Evolutionary conservation across 1,140 invertebrate species (phyloP).

Genomic region (Drosophila nebulosa): DNA sequence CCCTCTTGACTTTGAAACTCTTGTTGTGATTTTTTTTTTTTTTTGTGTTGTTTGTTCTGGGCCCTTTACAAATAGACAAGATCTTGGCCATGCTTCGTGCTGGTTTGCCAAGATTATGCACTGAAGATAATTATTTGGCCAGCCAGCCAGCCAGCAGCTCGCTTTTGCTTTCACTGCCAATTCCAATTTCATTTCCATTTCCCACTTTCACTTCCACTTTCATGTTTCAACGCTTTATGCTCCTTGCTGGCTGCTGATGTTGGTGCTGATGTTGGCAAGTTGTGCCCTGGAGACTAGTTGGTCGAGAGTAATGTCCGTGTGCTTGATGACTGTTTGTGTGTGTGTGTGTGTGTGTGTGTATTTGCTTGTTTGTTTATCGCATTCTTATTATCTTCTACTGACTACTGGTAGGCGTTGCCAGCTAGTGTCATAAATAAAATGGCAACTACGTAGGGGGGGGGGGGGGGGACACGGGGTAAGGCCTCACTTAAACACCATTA

Average conservation of each 20-base stretch:
- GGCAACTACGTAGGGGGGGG: slow-evolving; percentile 59
- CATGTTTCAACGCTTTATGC: slow-evolving; percentile 68
- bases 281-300: slow-evolving; percentile 74
- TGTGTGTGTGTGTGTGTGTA: slow-evolving; percentile 3
- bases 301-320: slow-evolving; percentile 51
- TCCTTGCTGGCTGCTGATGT: slow-evolving; percentile 32
- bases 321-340: not conserved
- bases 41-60: not conserved
- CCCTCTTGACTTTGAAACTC: slow-evolving; percentile 17
- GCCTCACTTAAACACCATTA: slow-evolving; percentile 63
- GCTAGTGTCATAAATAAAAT: slow-evolving; percentile 79
- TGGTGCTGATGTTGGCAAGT: slow-evolving; percentile 64
- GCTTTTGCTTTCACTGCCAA: not conserved
- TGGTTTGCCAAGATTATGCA: slow-evolving; percentile 54
- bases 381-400: slow-evolving; percentile 67
- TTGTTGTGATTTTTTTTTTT: slow-evolving; percentile 42
- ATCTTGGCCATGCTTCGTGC: slow-evolving; percentile 24
- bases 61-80: slow-evolving; percentile 40
- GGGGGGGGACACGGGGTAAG: slow-evolving; percentile 5
- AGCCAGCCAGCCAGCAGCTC: slow-evolving; percentile 3
- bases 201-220: slow-evolving; percentile 39
- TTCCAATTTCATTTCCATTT: slow-evolving; percentile 12
- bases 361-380: slow-evolving; percentile 9
- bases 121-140: slow-evolving; percentile 71
- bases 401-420: slow-evolving; percentile 67